Conservation (phyloP, 1,140 invertebrate genomes). For the Diploscapter pachys region DNA sequence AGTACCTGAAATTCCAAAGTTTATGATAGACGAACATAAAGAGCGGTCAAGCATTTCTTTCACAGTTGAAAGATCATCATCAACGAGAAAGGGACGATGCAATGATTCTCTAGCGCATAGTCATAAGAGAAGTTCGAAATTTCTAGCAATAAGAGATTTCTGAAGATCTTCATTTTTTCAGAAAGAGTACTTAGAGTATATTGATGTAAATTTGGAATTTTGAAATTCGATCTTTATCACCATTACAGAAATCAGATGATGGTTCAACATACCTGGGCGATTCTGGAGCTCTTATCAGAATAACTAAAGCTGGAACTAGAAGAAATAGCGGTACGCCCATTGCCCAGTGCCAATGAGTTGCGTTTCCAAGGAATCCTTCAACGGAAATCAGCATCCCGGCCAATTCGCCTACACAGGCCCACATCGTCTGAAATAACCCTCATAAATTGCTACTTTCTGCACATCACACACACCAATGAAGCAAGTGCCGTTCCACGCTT, state of each 20-base stretch:
- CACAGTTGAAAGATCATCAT: too few species aligned
- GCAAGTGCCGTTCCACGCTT: constrained; percentile 26
- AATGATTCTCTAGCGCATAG: background rate
- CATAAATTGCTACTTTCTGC: background rate
- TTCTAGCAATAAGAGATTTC: background rate
- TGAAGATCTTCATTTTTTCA: background rate
- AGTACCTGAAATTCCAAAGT: too few species aligned
- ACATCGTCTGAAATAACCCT: constrained; percentile 20
- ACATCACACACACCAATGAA: constrained; percentile 15
- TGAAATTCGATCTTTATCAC: background rate
- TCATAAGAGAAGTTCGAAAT: background rate
- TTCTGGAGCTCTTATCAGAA: constrained; percentile 15
- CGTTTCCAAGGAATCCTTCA: constrained; percentile 18
- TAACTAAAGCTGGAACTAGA: constrained; percentile 13
- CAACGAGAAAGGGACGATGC: background rate
- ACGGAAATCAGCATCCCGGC: constrained; percentile 21
- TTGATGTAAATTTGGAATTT: background rate
- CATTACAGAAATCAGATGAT: background rate
- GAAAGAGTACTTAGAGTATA: background rate
- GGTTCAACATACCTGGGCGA: constrained; percentile 18
- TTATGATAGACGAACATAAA: too few species aligned
- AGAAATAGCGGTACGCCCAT: constrained; percentile 21
- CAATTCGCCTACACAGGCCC: constrained; percentile 31
- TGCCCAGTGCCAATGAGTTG: constrained; percentile 17
- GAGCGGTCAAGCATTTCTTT: too few species aligned